Evolutionary conservation across 2,888 invertebrate genomes (phyloP).

Genomic region (Melanostoma scalare): DNA sequence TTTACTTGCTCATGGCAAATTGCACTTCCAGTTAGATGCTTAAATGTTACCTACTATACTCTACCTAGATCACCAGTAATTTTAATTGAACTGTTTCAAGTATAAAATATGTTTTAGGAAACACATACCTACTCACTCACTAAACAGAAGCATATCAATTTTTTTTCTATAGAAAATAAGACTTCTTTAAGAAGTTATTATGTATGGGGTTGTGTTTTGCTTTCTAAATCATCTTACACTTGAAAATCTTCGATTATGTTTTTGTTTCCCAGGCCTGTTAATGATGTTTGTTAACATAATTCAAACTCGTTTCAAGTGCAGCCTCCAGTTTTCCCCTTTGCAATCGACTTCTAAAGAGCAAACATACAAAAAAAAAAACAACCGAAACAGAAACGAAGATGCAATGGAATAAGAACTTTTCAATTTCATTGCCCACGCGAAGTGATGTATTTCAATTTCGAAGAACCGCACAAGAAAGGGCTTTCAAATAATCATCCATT

Average conservation of each 20-base stretch:
- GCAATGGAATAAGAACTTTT: conserved; percentile 40
- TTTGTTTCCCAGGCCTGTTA: conserved; percentile 60
- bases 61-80: too few relatives aligned
- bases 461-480: conserved; percentile 30
- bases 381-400: conserved; percentile 22
- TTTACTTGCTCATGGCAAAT: too few relatives aligned
- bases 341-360: conserved; percentile 38
- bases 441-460: conserved; percentile 61
- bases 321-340: conserved; percentile 49
- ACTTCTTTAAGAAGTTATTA: too few relatives aligned
- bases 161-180: too few relatives aligned
- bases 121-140: too few relatives aligned
- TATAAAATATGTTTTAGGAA: too few relatives aligned
- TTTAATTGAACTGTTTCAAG: too few relatives aligned
- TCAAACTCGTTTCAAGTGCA: conserved; percentile 45
- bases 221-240: background rate
- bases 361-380: conserved; percentile 5
- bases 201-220: too few relatives aligned
- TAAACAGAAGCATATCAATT: too few relatives aligned
- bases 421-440: conserved; percentile 46
- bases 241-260: conserved; percentile 49
- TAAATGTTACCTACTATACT: too few relatives aligned
- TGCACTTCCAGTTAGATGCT: too few relatives aligned
- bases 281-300: conserved; percentile 56
- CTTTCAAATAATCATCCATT: conserved; percentile 62